Conservation (phyloP, 2,888 invertebrate species). For the Linyphia triangularis region DNA sequence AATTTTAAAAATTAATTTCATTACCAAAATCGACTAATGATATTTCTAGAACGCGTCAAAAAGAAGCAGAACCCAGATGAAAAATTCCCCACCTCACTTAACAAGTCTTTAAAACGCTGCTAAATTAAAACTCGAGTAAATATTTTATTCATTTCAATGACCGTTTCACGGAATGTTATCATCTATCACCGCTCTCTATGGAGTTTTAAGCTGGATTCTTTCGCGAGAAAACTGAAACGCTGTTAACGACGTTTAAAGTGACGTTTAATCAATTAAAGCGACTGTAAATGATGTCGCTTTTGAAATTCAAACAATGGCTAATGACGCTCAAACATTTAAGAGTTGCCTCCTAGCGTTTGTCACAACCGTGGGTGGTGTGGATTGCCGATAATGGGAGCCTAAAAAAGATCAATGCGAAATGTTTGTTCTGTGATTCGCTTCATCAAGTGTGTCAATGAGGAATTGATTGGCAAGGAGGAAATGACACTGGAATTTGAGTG, state of each 20-base stretch:
- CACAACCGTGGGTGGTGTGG: neutral
- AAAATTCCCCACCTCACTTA: neutral
- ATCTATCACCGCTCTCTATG: neutral
- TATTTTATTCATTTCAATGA: conserved; percentile 13
- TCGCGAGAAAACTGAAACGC: neutral
- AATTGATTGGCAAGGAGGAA: neutral
- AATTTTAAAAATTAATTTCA: neutral
- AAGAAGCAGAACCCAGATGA: neutral
- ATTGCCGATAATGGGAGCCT: conserved; percentile 3
- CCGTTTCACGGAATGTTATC: neutral
- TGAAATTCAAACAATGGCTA: conserved; percentile 52
- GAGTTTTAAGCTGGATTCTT: conserved; percentile 4
- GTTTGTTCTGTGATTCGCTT: neutral
- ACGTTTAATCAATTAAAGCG: conserved; percentile 47
- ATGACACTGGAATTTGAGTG: neutral
- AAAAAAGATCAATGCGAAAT: neutral
- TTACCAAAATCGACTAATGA: neutral
- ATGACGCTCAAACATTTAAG: conserved; percentile 46
- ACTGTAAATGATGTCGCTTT: conserved; percentile 50
- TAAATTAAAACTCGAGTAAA: conserved; percentile 16
- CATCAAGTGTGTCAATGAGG: neutral
- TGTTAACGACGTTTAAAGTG: conserved; percentile 47
- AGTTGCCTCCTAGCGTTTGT: conserved; percentile 1
- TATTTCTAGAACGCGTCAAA: neutral
- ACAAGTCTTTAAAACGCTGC: conserved; percentile 11